Base-by-base conservation (phyloP, 2,113 vertebrate species). In the Lamprotornis superbus region DNA sequence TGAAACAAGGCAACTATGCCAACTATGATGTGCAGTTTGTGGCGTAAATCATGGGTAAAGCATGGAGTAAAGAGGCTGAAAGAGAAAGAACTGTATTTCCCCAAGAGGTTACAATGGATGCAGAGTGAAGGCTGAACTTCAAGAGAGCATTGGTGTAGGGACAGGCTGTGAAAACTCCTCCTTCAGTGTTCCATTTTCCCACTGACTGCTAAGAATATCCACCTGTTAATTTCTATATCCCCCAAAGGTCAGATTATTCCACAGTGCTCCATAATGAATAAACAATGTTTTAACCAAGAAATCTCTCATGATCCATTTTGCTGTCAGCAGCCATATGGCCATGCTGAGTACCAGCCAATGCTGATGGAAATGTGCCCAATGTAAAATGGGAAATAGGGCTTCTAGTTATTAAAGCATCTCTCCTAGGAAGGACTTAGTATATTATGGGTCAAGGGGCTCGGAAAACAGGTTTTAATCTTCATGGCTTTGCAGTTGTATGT, bases 51-150 rank as follows among this genome's bases (percentile, higher is more conserved):
- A 69, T 3, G 27, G 50, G 22, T 53, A 67, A 47, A 46, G 16
- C 60, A 28, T 4, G 33, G 76, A 74, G 23, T 4, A 20, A 81
- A 93, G 75, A 37, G 27, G 15, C 49, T 61, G 76, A 24, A 64
- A 60, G 52, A 13, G 16, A n/a, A 44, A 44, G 42, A 10, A 7
- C 1, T 7, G 2, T 16, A 3, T 73, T 87, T 89, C 44, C 56
- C 40, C 23, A 8, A 1, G 16, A 50, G 35, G n/a, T 82, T 55
- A 2, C 24, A 27, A 0, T 37, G 0, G 1, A 12, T 53, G 60
- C 40, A 53, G 65, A 21, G 56, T 9, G 55, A 93, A 76, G 40
- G 46, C 3, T 71, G 74, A 55, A 9, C 25, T 49, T 92, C 31
- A 49, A 20, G 53, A 15, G 33, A 91, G 49, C 69, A 64, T 47